Percentiles rank a stretch among this genome's conserved stretches.
Evolutionary conservation across 2,797 vertebrate species (phyloP).

Genomic region (Aulostomus chinensis): DNA sequence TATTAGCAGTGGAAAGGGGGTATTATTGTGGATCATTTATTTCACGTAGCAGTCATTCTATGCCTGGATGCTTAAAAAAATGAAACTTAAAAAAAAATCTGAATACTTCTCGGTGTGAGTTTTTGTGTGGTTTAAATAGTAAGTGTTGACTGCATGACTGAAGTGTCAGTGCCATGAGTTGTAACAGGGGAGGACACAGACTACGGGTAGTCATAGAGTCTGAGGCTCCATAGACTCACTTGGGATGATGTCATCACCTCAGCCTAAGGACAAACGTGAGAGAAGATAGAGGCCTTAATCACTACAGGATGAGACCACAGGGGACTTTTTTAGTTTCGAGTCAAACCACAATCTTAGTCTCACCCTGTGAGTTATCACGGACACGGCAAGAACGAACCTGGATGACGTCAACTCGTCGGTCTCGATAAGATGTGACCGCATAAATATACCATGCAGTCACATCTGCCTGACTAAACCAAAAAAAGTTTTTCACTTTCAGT

Average conservation of each 20-base stretch:
- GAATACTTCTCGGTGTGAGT: too few species aligned
- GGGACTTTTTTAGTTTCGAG: background rate
- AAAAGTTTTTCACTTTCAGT: too few species aligned
- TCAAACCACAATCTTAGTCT: constrained; percentile 29
- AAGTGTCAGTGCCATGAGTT: background rate
- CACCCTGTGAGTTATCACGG: constrained; percentile 28
- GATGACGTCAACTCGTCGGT: background rate
- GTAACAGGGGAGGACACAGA: background rate
- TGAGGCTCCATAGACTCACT: constrained; percentile 22
- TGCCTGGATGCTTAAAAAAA: too few species aligned
- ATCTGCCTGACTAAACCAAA: too few species aligned
- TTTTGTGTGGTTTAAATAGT: too few species aligned
- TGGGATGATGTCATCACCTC: background rate
- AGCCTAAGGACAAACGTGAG: background rate
- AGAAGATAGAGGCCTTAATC: background rate
- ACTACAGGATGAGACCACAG: background rate
- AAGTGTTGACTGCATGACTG: too few species aligned
- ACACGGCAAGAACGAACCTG: constrained; percentile 26
- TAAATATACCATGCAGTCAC: constrained; percentile 4
- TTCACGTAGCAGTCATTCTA: too few species aligned
- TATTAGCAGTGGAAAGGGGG: too few species aligned
- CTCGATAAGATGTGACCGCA: constrained; percentile 18
- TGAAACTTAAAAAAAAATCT: too few species aligned
- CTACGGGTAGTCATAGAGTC: constrained; percentile 10
- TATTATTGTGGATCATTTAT: too few species aligned